Evolutionary conservation across 2,888 invertebrate genomes (phyloP).

Genomic region (Cosmia trapezina): DNA sequence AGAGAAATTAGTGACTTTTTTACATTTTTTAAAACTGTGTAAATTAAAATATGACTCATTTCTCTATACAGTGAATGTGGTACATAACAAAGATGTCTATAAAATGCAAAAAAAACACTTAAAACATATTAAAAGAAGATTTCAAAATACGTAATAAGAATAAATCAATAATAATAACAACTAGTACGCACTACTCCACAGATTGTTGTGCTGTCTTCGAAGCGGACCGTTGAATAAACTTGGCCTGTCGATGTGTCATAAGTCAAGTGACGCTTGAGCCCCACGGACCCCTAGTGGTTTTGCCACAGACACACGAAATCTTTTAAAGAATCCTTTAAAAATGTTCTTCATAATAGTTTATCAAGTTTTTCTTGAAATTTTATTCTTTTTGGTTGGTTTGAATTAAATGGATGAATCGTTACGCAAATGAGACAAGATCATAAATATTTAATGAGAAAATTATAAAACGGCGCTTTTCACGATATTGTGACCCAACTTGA

Average conservation of each 20-base stretch:
- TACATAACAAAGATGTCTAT: background rate
- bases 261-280: conserved; percentile 76
- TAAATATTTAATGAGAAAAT: conserved; percentile 38
- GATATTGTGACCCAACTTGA: conserved; percentile 26
- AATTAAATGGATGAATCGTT: conserved; percentile 30
- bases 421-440: conserved; percentile 33
- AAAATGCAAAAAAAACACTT: background rate
- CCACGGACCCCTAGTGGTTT: conserved; percentile 73
- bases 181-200: conserved; percentile 70
- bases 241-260: conserved; percentile 90
- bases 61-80: background rate
- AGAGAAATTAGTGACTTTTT: background rate
- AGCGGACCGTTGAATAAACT: conserved; percentile 87
- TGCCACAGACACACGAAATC: conserved; percentile 67
- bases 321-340: conserved; percentile 27
- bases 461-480: conserved; percentile 22
- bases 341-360: conserved; percentile 17
- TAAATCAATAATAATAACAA: conserved; percentile 4
- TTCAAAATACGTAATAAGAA: background rate
- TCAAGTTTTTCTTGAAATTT: background rate
- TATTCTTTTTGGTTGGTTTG: background rate
- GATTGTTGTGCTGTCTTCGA: conserved; percentile 76
- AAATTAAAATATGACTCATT: background rate
- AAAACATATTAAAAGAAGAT: background rate
- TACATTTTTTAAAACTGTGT: too few relatives aligned